phyloP scores from a whole-genome alignment of 2,113 vertebrate genomes.

The Pelecanus crispus region DNA sequence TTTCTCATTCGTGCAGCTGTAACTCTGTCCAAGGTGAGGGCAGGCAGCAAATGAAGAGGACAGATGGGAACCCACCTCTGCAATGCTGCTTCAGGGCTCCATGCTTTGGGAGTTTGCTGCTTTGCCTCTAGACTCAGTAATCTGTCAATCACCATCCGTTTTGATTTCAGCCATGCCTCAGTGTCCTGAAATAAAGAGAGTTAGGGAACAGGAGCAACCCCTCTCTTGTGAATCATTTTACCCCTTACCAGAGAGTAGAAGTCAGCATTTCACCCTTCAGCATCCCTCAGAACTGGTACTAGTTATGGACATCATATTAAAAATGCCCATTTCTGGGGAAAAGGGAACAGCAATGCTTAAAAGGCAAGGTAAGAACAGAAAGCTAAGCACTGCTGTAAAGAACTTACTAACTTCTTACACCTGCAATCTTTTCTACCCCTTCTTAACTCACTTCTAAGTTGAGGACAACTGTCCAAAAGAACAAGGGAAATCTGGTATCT shows the following conservation, averaged over 20 bases:
- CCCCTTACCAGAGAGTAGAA: background rate
- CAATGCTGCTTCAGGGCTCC: constrained; percentile 73
- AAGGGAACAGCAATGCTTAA: background rate
- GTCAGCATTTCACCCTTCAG: background rate
- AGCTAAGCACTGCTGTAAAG: background rate
- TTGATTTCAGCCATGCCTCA: constrained; percentile 26
- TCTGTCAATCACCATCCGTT: constrained; percentile 65
- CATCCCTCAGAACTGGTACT: background rate
- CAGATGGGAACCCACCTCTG: constrained; percentile 69
- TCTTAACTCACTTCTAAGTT: background rate
- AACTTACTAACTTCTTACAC: background rate
- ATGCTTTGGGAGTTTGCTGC: constrained; percentile 58
- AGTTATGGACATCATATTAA: background rate
- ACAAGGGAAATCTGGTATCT: background rate
- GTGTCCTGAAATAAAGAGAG: constrained; percentile 39
- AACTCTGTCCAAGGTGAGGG: background rate
- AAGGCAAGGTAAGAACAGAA: background rate
- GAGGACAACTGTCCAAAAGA: background rate
- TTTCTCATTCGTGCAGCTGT: background rate
- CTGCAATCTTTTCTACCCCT: background rate
- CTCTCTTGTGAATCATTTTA: background rate
- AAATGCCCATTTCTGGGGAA: background rate
- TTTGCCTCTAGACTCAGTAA: constrained; percentile 66
- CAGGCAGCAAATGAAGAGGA: background rate
- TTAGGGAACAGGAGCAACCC: background rate